phyloP scores from a whole-genome alignment of 2,113 vertebrate species.

The Lepisosteus oculatus region DNA sequence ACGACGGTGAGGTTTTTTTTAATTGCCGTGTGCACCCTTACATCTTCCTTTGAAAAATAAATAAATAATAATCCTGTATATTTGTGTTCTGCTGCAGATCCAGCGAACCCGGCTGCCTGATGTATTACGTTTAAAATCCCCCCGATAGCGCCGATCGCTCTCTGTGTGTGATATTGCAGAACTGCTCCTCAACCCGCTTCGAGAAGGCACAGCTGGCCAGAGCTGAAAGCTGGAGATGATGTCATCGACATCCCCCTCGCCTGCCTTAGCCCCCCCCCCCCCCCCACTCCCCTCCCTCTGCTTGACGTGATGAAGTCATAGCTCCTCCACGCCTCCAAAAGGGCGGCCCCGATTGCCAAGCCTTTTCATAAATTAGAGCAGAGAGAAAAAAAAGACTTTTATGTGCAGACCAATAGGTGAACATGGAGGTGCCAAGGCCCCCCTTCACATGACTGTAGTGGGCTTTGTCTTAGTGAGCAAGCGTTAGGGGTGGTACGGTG shows the following conservation, averaged over 20 bases:
- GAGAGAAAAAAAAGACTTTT: not conserved
- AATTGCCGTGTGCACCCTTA: constrained; percentile 46
- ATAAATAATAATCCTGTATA: constrained; percentile 55
- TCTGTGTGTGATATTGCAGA: constrained; percentile 52
- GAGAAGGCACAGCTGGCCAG: constrained; percentile 28
- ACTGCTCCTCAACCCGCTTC: constrained; percentile 47
- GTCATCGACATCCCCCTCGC: constrained; percentile 31
- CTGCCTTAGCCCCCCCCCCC: not conserved
- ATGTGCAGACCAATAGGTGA: not conserved
- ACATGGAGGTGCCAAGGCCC: not conserved
- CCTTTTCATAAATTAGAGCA: not conserved
- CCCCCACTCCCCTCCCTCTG: not conserved
- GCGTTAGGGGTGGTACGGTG: no score
- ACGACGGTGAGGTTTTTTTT: constrained; percentile 46
- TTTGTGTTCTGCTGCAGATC: constrained; percentile 54
- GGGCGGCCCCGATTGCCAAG: not conserved
- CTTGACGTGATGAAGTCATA: constrained; percentile 25
- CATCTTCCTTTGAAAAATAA: constrained; percentile 56
- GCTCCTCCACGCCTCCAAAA: constrained; percentile 6
- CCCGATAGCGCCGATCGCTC: constrained; percentile 53
- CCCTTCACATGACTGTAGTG: not conserved
- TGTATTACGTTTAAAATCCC: constrained; percentile 44
- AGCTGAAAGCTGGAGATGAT: constrained; percentile 26
- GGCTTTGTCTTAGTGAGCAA: not conserved
- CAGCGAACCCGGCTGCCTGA: constrained; percentile 36